Evolutionary conservation across 2,888 invertebrate genomes (phyloP).

Genomic region (Morpho achilles): DNA sequence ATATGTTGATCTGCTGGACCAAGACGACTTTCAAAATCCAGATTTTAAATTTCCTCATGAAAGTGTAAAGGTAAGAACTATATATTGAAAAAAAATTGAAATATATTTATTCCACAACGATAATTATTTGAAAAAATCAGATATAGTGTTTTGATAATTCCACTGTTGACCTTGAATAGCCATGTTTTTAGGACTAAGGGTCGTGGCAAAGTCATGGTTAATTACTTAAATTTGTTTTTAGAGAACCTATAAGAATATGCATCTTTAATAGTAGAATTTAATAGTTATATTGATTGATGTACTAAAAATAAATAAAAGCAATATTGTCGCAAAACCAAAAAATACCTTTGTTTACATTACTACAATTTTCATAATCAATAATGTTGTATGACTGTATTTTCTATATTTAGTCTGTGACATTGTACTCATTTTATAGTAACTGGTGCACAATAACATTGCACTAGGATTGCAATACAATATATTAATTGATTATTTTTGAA

Average conservation of each 20-base stretch:
- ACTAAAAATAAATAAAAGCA: no score
- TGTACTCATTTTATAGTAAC: conserved; percentile 3
- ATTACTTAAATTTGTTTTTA: no score
- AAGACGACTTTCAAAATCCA: conserved; percentile 53
- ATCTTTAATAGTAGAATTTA: no score
- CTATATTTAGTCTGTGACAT: background rate
- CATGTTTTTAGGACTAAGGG: background rate
- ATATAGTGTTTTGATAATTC: background rate
- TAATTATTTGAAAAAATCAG: background rate
- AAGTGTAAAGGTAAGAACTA: conserved; percentile 55
- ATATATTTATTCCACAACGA: background rate
- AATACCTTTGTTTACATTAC: no score
- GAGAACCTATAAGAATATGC: no score
- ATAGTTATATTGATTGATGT: no score
- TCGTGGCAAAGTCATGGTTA: background rate
- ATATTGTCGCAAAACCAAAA: no score
- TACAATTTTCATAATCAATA: no score
- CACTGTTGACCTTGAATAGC: background rate
- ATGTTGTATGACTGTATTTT: background rate
- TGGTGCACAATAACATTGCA: no score
- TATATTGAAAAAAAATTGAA: background rate
- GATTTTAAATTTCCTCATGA: conserved; percentile 73
- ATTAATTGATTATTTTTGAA: background rate
- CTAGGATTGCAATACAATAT: background rate
- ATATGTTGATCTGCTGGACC: conserved; percentile 60